phyloP scores from a whole-genome alignment of 1,140 invertebrate genomes.

The Ectropis grisescens region DNA sequence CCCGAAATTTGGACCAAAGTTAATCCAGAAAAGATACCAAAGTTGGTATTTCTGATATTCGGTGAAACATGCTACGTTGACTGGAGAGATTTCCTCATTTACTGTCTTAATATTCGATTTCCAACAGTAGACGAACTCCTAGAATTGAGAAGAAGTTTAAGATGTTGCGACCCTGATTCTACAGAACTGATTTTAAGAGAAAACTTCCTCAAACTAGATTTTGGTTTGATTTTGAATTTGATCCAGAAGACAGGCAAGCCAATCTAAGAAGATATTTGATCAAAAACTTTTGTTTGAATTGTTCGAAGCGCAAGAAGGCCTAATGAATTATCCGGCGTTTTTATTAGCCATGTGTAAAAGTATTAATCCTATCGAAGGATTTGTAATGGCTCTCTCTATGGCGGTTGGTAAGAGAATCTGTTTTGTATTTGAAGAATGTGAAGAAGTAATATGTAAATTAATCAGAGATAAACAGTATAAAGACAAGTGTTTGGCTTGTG shows the following conservation, averaged over 20 bases:
- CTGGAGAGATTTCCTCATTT: conserved; percentile 75
- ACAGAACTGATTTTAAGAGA: conserved; percentile 50
- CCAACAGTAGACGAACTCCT: conserved; percentile 69
- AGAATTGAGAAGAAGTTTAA: conserved; percentile 49
- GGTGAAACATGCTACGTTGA: conserved; percentile 65
- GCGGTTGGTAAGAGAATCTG: conserved; percentile 69
- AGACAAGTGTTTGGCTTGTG: conserved; percentile 45
- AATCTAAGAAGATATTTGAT: conserved; percentile 44
- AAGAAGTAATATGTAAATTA: conserved; percentile 41
- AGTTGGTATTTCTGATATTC: conserved; percentile 62
- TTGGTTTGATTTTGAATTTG: conserved; percentile 70
- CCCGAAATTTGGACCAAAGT: conserved; percentile 68
- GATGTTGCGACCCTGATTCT: conserved; percentile 47
- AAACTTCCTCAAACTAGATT: conserved; percentile 53
- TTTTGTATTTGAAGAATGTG: conserved; percentile 52
- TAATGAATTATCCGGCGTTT: conserved; percentile 73
- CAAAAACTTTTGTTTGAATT: conserved; percentile 71
- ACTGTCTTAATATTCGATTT: conserved; percentile 66
- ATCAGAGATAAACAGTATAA: conserved; percentile 47
- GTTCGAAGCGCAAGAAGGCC: conserved; percentile 52
- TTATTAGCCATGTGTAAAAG: conserved; percentile 73
- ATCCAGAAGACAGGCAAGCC: conserved; percentile 23
- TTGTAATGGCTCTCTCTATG: conserved; percentile 70
- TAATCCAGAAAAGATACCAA: conserved; percentile 54
- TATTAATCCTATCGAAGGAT: conserved; percentile 62